Base-by-base conservation (phyloP, 2,797 vertebrate genomes). In the Esox lucius region DNA sequence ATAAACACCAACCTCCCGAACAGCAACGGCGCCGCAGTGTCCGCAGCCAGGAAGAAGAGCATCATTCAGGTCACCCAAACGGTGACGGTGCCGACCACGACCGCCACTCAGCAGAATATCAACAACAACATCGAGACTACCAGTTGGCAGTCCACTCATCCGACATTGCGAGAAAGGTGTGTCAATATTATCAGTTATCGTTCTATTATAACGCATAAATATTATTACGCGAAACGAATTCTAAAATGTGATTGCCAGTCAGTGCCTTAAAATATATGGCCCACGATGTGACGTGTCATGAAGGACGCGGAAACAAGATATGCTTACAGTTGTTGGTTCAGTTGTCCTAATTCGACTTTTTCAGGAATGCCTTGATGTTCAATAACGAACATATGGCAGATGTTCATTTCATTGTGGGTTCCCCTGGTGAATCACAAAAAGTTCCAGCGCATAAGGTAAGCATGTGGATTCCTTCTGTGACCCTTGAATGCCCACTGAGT, bases 361-460 rank as follows among this genome's bases (percentile, higher is more conserved):
- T 19, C 88, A 96, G 96, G 93, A 96, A 96, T 91, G 95, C 96
- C 49, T 91, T 96, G 78, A 96, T 97, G 95, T 97, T 96, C 90
- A 96, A 97, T 90, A 97, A 95, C 93, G 95, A 96, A 86, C 95
- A 96, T 80, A 96, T 96, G 96, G 96, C 96, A 19, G 96, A 97
- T 71, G 94, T 97, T 78, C 95, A 95, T 90, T 96, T 97, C 88
- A 86, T 97, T 78, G 95, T 96, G 88, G 96, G 96, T 79, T 93
- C 94, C 12, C 90, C 91, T 13, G 96, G 95, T 76, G 92, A 92
- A 67, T 92, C 94, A 64, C 93, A 93, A 83, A 92, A 94, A 90
- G 95, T 97, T 87, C 96, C 96, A 70, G 96, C 95, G 70, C 96
- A 96, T 86, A 97, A 97, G 94, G 96, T 96, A n/a, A 87, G 75